These are phyloP conservation scores for Columba guinea DNA, from an alignment of 2,797 vertebrate genomes.

Conservation along the genomic window DNA sequence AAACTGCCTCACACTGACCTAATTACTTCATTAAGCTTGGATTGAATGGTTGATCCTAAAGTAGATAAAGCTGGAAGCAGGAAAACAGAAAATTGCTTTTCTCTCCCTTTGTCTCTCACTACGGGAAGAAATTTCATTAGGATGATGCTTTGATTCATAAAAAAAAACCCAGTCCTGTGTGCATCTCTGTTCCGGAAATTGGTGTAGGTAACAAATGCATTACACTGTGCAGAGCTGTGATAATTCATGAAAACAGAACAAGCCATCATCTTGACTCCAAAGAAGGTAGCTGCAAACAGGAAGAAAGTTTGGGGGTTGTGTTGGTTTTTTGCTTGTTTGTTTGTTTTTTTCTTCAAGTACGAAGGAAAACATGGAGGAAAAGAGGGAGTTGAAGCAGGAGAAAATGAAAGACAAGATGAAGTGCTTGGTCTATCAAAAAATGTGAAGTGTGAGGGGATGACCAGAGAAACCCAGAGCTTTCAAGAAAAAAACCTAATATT, in stretches of 20 bases:
- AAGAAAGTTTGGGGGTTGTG: background rate
- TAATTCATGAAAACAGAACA: background rate
- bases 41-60: slow-evolving; percentile 57
- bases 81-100: slow-evolving; percentile 33
- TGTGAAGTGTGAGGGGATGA: background rate
- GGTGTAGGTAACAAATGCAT: background rate
- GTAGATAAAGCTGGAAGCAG: slow-evolving; percentile 53
- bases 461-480: fast-evolving
- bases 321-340: background rate
- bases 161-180: background rate
- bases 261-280: background rate
- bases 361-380: background rate
- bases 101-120: background rate
- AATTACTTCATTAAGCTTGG: slow-evolving; percentile 66
- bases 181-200: background rate
- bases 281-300: background rate
- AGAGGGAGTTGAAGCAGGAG: background rate
- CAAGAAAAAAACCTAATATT: background rate
- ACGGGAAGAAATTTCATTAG: slow-evolving; percentile 36
- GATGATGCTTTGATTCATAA: background rate
- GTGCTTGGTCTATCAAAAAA: background rate
- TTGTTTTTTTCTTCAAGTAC: background rate
- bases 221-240: background rate
- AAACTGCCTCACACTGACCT: slow-evolving; percentile 42
- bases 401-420: background rate